Evolutionary conservation across 2,113 vertebrate species (phyloP), one percentile per base, ranked within the genome.

Genomic region (Platanista minor): DNA sequence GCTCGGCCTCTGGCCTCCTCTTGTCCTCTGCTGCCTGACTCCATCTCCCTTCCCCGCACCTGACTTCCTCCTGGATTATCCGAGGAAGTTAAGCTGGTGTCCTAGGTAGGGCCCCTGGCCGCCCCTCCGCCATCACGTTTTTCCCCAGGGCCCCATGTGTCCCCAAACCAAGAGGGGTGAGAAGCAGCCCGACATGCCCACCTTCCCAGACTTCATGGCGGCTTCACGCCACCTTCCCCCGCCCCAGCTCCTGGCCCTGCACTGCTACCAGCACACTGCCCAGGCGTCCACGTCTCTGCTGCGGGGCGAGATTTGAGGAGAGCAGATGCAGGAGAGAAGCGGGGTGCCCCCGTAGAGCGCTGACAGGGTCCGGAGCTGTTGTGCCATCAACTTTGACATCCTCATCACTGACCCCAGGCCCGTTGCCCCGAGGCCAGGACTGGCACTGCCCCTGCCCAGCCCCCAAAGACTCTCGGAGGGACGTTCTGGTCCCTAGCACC

Each of bases 41-140:
- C 8, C 0, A 11, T 43, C 67, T 72, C 0, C 3, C 13, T 20
- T 11, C 10, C 36, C 8, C 2, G 0, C 33, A 3, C 20, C 29
- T 20, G 21, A 49, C 39, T 41, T n/a, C 43, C 46, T 46, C 23
- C 6, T 8, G 25, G 25, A 20, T 67, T 14, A 21, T 84, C 31
- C 0, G 6, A 25, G 59, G 0, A 3, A n/a, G n/a, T n/a, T n/a
- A 84, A 46, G 54, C 31, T 12, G 23, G n/a, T 25, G 25, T 77
- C 61, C 5, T 27, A 75, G 95, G 20, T 31, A 67, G 87, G 80
- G 59, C 18, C 33, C 5, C 7, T 8, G 2, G 31, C 77, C 33
- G 36, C 46, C 7, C 3, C 15, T 17, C 52, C 52, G 5, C 17
- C 39, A 18, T 80, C 43, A 20, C 5, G 0, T 29, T 69, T 36